phyloP scores from a whole-genome alignment of 2,888 invertebrate species.

The Elegia similella region DNA sequence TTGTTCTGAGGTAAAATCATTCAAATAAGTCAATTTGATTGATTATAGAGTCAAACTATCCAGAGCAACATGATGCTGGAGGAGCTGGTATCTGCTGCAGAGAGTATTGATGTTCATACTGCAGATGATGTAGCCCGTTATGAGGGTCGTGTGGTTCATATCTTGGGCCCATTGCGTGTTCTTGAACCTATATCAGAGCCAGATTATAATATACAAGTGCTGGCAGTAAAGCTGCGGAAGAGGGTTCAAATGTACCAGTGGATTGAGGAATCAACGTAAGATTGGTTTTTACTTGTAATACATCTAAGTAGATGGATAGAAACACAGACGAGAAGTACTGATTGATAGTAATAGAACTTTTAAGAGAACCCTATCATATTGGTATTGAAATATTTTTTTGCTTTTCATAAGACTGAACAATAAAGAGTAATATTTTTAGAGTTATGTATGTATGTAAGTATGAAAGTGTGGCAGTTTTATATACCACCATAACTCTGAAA shows the following conservation, averaged over 20 bases:
- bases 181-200: conserved; percentile 92
- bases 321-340: too few relatives aligned
- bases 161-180: conserved; percentile 87
- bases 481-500: too few relatives aligned
- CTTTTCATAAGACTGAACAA: too few relatives aligned
- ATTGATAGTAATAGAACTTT: too few relatives aligned
- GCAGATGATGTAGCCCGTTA: conserved; percentile 84
- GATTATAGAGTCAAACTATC: conserved; percentile 87
- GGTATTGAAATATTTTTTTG: too few relatives aligned
- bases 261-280: conserved; percentile 89
- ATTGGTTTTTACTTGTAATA: neutral
- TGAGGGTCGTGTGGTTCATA: conserved; percentile 89
- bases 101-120: conserved; percentile 85
- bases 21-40: too few relatives aligned
- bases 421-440: too few relatives aligned
- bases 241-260: conserved; percentile 97
- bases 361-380: too few relatives aligned
- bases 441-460: too few relatives aligned
- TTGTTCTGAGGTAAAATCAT: too few relatives aligned
- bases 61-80: conserved; percentile 89
- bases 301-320: too few relatives aligned
- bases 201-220: conserved; percentile 91
- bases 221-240: conserved; percentile 91
- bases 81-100: conserved; percentile 84
- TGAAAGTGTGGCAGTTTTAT: too few relatives aligned